Evolutionary conservation across 2,113 vertebrate species (phyloP).

Genomic region (Hippolais icterina): DNA sequence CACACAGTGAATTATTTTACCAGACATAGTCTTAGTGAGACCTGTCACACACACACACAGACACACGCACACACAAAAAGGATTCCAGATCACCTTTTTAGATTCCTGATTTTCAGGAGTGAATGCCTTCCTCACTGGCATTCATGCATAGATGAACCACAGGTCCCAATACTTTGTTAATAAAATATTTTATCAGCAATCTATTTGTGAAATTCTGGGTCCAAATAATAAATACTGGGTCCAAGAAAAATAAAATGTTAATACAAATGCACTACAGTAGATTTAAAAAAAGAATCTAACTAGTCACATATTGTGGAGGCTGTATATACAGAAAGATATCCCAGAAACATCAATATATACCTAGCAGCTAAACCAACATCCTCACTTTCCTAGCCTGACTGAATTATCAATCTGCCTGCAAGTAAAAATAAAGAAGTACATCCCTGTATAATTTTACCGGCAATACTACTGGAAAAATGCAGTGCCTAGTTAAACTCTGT

Average conservation of each 20-base stretch:
- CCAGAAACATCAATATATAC: neutral
- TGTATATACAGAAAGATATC: neutral
- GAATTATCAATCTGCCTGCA: neutral
- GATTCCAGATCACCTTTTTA: neutral
- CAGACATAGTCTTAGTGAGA: neutral
- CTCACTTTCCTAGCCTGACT: neutral
- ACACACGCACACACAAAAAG: accelerated
- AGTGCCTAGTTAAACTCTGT: neutral
- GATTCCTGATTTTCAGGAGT: neutral
- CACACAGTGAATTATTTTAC: neutral
- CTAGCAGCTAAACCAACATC: neutral
- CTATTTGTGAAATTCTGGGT: neutral
- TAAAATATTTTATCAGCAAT: neutral
- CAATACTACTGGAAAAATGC: neutral
- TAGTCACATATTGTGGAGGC: neutral
- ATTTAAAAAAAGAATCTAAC: neutral
- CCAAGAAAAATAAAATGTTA: neutral
- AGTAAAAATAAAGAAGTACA: neutral
- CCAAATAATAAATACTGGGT: neutral
- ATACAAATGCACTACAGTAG: neutral
- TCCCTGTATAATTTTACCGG: neutral
- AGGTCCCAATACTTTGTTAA: neutral
- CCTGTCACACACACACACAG: neutral
- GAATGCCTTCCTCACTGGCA: neutral
- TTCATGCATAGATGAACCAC: neutral